Evolutionary conservation across 2,797 vertebrate genomes (phyloP).

Genomic region (Argya squamiceps): DNA sequence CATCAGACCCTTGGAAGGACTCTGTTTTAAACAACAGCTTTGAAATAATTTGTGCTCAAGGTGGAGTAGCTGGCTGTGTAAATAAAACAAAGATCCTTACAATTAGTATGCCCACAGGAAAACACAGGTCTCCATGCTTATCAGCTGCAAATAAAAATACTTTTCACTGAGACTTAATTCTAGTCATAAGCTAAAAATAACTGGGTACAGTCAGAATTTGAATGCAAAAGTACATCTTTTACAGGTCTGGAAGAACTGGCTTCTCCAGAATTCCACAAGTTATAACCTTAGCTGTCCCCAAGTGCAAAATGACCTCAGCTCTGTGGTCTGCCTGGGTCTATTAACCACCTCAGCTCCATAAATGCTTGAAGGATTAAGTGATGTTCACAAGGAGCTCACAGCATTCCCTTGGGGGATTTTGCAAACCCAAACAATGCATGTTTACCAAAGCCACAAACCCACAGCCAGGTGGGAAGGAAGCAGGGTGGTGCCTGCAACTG

Average conservation of each 20-base stretch:
- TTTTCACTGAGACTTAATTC: neutral
- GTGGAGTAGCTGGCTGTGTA: neutral
- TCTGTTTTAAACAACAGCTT: neutral
- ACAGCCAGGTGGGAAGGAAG: neutral
- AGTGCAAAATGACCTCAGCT: neutral
- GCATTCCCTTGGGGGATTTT: neutral
- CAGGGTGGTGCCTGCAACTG: neutral
- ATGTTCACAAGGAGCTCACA: neutral
- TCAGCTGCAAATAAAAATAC: neutral
- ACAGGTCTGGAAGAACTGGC: slow-evolving; percentile 9
- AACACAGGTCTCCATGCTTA: rapidly evolving
- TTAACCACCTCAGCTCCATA: neutral
- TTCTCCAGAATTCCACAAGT: neutral
- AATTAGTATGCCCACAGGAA: neutral
- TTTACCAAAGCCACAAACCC: neutral
- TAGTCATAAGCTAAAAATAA: neutral
- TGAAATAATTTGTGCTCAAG: neutral
- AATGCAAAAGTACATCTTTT: neutral
- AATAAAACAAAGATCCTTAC: neutral
- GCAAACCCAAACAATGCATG: rapidly evolving
- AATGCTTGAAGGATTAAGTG: neutral
- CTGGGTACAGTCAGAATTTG: neutral
- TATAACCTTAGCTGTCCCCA: neutral
- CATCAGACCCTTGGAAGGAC: neutral
- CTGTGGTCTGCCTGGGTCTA: rapidly evolving